These are phyloP conservation scores for Pyrgus malvae DNA, from an alignment of 2,888 invertebrate genomes.

Conservation along the genomic window DNA sequence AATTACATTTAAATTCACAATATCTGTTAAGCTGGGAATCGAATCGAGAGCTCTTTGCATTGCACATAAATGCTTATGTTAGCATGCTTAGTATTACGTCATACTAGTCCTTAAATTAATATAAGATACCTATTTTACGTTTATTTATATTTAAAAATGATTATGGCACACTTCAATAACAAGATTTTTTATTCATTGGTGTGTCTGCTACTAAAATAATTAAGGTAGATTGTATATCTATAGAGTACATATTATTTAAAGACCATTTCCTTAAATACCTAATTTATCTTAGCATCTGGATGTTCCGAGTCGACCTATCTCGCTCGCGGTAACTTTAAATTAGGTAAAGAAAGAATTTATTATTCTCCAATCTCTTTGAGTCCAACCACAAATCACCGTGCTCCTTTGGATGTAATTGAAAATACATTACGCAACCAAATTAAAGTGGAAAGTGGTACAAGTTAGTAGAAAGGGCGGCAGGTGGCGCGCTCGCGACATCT, in stretches of 20 bases:
- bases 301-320: slow-evolving; percentile 16
- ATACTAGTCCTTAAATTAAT: too few species aligned
- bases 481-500: slow-evolving; percentile 65
- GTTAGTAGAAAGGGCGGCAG: slow-evolving; percentile 73
- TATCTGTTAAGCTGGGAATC: too few species aligned
- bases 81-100: too few species aligned
- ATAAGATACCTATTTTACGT: too few species aligned
- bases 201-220: not conserved
- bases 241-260: not conserved
- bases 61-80: too few species aligned
- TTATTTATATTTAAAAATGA: too few species aligned
- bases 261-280: not conserved
- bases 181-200: too few species aligned
- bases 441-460: slow-evolving; percentile 81
- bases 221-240: too few species aligned
- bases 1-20: too few species aligned
- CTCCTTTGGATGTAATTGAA: slow-evolving; percentile 79
- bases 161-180: too few species aligned
- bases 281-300: slow-evolving; percentile 10
- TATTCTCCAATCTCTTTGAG: slow-evolving; percentile 70
- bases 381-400: slow-evolving; percentile 74
- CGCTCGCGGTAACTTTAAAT: slow-evolving; percentile 58
- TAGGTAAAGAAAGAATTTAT: slow-evolving; percentile 57
- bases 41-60: too few species aligned
- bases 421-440: slow-evolving; percentile 82